Conservation (phyloP, 2,797 vertebrate genomes). For the Morus bassanus region DNA sequence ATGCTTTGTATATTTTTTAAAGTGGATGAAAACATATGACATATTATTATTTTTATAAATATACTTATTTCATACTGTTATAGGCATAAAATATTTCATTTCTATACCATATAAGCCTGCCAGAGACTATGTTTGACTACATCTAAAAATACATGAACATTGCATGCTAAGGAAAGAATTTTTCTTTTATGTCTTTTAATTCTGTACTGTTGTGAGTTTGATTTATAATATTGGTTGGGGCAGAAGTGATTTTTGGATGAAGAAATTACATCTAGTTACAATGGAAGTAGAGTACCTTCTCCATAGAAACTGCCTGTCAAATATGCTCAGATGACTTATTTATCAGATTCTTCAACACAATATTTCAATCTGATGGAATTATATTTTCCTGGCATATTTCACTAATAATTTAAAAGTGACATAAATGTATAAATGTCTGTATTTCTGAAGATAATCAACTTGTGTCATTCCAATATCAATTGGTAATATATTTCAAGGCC, state of each 20-base stretch:
- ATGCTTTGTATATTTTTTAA: not conserved
- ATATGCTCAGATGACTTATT: constrained; percentile 7
- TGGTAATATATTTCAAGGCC: not conserved
- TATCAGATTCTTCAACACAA: not conserved
- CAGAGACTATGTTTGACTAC: not conserved
- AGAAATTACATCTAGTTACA: not conserved
- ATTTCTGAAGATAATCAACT: not conserved
- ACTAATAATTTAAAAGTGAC: constrained; percentile 13
- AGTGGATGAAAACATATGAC: not conserved
- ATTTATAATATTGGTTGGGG: not conserved
- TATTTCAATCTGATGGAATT: not conserved
- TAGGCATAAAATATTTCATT: not conserved
- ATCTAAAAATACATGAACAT: not conserved
- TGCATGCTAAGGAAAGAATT: not conserved
- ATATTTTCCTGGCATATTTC: not conserved
- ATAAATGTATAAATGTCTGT: not conserved
- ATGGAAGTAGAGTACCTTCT: not conserved
- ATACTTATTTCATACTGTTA: not conserved
- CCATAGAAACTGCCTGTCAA: constrained; percentile 16
- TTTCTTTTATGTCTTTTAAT: not conserved
- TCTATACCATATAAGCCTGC: not conserved
- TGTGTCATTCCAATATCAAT: not conserved
- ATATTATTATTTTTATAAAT: not conserved
- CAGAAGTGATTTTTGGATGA: not conserved
- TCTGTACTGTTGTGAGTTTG: not conserved